A percentile compares a stretch with the other conserved stretches of the same genome.
Evolutionary conservation across 2,113 vertebrate genomes (phyloP).

Genomic region (Gymnarchus niloticus): DNA sequence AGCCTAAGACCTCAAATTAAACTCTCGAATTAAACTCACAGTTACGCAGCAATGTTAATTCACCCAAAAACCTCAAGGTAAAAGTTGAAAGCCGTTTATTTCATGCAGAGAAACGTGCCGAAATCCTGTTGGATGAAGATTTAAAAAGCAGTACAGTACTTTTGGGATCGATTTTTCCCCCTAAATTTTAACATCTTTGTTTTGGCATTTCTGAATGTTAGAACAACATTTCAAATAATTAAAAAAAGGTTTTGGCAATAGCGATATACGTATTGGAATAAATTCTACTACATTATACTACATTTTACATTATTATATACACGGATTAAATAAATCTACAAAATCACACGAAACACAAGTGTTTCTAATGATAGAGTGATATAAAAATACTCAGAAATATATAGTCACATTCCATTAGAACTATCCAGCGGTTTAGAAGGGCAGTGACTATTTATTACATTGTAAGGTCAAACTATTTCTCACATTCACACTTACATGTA

Average conservation of each 20-base stretch:
- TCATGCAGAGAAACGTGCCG: background rate
- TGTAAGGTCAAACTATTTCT: background rate
- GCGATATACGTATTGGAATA: background rate
- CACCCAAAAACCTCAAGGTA: background rate
- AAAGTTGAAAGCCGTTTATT: background rate
- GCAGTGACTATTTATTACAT: background rate
- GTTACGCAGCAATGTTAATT: constrained; percentile 32
- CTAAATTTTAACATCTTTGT: background rate
- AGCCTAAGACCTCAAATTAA: constrained; percentile 56
- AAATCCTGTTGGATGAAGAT: background rate
- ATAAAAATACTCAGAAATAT: background rate
- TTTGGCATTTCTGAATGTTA: background rate
- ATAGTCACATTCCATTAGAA: background rate
- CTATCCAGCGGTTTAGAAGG: background rate
- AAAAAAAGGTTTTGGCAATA: background rate
- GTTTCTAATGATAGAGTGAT: background rate
- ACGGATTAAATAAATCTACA: background rate
- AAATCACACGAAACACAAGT: background rate
- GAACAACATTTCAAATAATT: background rate
- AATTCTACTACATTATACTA: background rate
- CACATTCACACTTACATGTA: background rate
- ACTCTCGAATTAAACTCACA: constrained; percentile 38
- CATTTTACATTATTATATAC: background rate
- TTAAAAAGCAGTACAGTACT: background rate
- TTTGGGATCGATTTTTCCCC: background rate